phyloP scores from a whole-genome alignment of 2,888 invertebrate species.

The Nudaria mundana region DNA sequence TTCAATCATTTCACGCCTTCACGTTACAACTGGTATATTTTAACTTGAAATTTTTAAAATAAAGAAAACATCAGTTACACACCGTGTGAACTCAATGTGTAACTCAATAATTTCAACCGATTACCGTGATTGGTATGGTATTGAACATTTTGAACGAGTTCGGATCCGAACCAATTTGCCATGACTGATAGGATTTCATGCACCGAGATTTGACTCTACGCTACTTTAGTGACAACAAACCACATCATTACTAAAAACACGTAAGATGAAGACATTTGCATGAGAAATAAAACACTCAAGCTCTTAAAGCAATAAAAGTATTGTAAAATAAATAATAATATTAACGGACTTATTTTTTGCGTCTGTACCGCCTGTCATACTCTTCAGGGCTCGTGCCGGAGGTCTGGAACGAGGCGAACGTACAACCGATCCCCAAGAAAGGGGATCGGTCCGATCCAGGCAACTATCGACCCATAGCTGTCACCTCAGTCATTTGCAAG shows the following conservation, averaged over 20 bases:
- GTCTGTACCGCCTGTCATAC: no score
- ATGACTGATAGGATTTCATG: constrained; percentile 44
- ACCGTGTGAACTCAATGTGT: constrained; percentile 28
- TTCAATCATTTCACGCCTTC: background rate
- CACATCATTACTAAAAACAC: constrained; percentile 10
- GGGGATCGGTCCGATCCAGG: no score
- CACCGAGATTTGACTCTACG: constrained; percentile 30
- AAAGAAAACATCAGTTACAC: constrained; percentile 8
- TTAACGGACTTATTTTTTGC: no score
- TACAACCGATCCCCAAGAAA: no score
- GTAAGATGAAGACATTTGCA: background rate
- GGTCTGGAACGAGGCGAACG: no score
- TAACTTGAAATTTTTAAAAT: constrained; percentile 2
- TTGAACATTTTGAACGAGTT: constrained; percentile 32
- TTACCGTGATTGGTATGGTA: constrained; percentile 34
- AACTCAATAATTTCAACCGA: constrained; percentile 30
- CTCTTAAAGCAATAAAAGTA: no score
- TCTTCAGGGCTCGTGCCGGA: no score
- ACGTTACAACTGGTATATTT: background rate
- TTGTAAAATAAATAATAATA: no score
- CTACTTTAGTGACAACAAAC: constrained; percentile 29
- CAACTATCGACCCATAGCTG: no score
- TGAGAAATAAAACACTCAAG: background rate
- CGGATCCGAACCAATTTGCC: constrained; percentile 35
- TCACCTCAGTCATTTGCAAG: no score